Conservation (phyloP, 2,888 invertebrate species). For the Leptopilina syphax region DNA sequence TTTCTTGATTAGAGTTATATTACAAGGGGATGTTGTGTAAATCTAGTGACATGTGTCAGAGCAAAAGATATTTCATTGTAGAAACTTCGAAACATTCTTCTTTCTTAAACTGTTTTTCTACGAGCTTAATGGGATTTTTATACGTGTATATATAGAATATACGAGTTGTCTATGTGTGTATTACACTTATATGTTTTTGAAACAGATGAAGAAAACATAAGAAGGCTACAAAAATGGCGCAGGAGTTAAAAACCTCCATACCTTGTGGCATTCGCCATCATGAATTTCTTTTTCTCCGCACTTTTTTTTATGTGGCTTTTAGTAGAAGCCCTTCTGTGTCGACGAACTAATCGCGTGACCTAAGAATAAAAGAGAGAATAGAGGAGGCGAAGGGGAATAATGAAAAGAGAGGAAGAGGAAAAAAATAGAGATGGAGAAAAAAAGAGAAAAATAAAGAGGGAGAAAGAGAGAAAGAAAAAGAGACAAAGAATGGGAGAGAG, state of each 20-base stretch:
- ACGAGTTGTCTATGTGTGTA: neutral
- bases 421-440: constrained; percentile 7
- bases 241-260: neutral
- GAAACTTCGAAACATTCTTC: constrained; percentile 36
- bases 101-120: constrained; percentile 7
- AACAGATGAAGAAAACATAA: constrained; percentile 12
- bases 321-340: constrained; percentile 70
- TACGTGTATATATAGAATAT: neutral
- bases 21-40: neutral
- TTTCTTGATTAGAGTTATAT: constrained; percentile 1
- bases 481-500: constrained; percentile 43
- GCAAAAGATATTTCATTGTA: constrained; percentile 3
- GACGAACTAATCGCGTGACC: constrained; percentile 70
- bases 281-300: constrained; percentile 41
- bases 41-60: constrained; percentile 2
- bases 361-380: constrained; percentile 57
- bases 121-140: constrained; percentile 35
- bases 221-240: neutral
- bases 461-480: neutral
- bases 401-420: constrained; percentile 43
- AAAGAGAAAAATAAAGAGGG: constrained; percentile 40
- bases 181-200: constrained; percentile 3
- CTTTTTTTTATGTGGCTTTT: constrained; percentile 63
- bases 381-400: neutral
- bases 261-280: constrained; percentile 13